A percentile compares a stretch with the other conserved stretches of the same genome.
Evolutionary conservation across 2,113 vertebrate genomes (phyloP).

Genomic region (Phalacrocorax brasilianus): DNA sequence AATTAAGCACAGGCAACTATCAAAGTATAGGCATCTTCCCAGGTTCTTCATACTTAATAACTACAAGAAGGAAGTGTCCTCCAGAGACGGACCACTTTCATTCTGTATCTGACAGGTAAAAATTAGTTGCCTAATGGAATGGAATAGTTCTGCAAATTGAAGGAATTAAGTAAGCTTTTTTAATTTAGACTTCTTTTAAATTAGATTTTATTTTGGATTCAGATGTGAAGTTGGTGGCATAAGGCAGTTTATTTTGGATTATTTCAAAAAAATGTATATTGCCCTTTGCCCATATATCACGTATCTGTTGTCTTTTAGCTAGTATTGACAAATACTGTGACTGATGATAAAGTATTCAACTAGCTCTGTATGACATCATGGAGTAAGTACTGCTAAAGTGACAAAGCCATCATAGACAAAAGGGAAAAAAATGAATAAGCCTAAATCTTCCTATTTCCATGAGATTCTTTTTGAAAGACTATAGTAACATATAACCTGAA

Average conservation of each 20-base stretch:
- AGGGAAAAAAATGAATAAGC: neutral
- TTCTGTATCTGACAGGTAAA: constrained; percentile 83
- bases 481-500: neutral
- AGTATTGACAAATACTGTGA: neutral
- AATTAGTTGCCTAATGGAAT: constrained; percentile 89
- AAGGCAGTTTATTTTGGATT: constrained; percentile 61
- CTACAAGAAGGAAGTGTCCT: constrained; percentile 74
- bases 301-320: neutral
- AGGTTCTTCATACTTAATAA: constrained; percentile 79
- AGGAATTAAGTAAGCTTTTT: constrained; percentile 81
- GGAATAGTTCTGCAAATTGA: constrained; percentile 85
- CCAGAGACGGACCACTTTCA: constrained; percentile 76
- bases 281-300: neutral
- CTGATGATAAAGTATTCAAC: neutral
- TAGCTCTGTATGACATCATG: neutral
- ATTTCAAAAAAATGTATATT: constrained; percentile 50
- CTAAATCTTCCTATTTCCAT: neutral
- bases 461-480: neutral
- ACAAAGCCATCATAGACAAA: neutral
- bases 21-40: constrained; percentile 26
- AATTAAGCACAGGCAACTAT: constrained; percentile 42
- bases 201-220: constrained; percentile 85
- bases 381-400: neutral
- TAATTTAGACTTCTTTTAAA: constrained; percentile 75
- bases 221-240: constrained; percentile 65